Percentiles rank a stretch among this genome's conserved stretches.
phyloP scores from a whole-genome alignment of 2,888 invertebrate genomes.

The Rhagium mordax region DNA sequence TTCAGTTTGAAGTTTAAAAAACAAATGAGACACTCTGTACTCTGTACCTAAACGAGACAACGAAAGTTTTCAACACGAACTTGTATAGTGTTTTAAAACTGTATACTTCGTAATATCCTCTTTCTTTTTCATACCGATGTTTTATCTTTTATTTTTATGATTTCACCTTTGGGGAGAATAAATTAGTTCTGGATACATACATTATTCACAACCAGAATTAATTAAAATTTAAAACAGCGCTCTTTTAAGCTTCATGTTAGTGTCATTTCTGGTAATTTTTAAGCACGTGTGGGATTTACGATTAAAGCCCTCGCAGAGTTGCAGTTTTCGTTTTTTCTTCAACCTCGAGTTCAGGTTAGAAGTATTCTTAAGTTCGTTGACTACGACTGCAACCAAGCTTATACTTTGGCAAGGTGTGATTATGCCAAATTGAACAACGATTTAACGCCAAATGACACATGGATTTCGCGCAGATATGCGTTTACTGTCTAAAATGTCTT shows the following conservation, averaged over 20 bases:
- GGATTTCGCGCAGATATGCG: background rate
- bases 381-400: slow-evolving; percentile 26
- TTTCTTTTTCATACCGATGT: slow-evolving; percentile 4
- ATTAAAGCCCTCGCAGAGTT: slow-evolving; percentile 30
- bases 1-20: no score
- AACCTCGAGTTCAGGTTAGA: slow-evolving; percentile 19
- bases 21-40: background rate
- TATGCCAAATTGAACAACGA: background rate
- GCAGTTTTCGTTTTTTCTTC: slow-evolving; percentile 25
- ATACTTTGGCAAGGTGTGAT: slow-evolving; percentile 6
- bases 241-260: slow-evolving; percentile 18
- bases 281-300: slow-evolving; percentile 30
- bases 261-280: slow-evolving; percentile 30
- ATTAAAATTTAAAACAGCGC: slow-evolving; percentile 29
- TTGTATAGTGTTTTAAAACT: background rate
- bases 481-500: no score
- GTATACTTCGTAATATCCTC: background rate
- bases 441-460: background rate
- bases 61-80: background rate
- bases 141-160: slow-evolving; percentile 11
- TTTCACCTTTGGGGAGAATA: slow-evolving; percentile 7
- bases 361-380: slow-evolving; percentile 26
- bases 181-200: slow-evolving; percentile 21
- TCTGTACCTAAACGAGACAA: no score
- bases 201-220: slow-evolving; percentile 17